phyloP scores from a whole-genome alignment of 2,797 vertebrate species.

The Lepus oiostolus region DNA sequence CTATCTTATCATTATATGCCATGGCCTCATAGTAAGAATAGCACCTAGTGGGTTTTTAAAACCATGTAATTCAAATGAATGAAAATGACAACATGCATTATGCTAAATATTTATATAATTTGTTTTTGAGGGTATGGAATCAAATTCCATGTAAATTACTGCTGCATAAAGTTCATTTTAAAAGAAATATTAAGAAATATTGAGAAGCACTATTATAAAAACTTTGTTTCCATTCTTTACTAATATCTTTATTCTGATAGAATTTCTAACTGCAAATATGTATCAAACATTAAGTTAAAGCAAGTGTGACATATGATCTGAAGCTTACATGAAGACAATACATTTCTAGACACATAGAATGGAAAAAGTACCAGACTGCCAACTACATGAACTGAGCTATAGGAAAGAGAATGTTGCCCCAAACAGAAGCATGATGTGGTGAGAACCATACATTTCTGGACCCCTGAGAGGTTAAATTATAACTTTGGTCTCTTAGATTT shows the following conservation, averaged over 20 bases:
- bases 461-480: background rate
- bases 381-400: background rate
- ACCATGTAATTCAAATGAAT: background rate
- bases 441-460: background rate
- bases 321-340: background rate
- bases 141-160: background rate
- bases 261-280: background rate
- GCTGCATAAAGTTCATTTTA: background rate
- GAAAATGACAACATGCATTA: background rate
- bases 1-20: background rate
- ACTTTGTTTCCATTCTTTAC: background rate
- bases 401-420: background rate
- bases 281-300: background rate
- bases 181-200: constrained; percentile 35
- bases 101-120: background rate
- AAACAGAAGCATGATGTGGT: background rate
- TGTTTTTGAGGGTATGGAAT: constrained; percentile 1
- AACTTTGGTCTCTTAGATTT: background rate
- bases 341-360: background rate
- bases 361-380: background rate
- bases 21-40: background rate
- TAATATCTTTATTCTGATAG: background rate
- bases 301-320: background rate
- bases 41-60: background rate
- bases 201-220: background rate